phyloP scores from a whole-genome alignment of 2,888 invertebrate species.

The Ichneumon xanthorius region DNA sequence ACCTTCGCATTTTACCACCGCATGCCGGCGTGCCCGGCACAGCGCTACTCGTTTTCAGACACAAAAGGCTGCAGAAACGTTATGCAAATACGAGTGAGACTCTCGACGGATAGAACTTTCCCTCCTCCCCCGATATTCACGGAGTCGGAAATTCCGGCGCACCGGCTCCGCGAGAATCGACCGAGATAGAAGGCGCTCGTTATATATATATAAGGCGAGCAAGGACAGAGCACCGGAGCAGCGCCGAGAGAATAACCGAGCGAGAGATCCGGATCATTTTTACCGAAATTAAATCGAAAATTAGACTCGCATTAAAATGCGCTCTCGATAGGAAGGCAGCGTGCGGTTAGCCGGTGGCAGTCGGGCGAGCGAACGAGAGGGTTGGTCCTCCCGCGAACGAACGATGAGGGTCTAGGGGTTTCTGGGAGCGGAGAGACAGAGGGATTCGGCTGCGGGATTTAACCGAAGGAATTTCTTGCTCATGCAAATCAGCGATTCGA shows the following conservation, averaged over 20 bases:
- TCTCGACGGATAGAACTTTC: slow-evolving; percentile 78
- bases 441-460: slow-evolving; percentile 74
- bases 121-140: slow-evolving; percentile 70
- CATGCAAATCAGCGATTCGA: slow-evolving; percentile 81
- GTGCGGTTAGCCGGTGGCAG: slow-evolving; percentile 75
- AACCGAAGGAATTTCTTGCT: slow-evolving; percentile 80
- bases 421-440: slow-evolving; percentile 43
- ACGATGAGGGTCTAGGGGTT: slow-evolving; percentile 68
- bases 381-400: slow-evolving; percentile 57
- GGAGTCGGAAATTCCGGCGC: slow-evolving; percentile 67
- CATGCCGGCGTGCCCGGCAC: slow-evolving; percentile 71
- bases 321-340: slow-evolving; percentile 76
- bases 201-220: slow-evolving; percentile 43
- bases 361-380: slow-evolving; percentile 57
- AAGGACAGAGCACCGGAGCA: slow-evolving; percentile 23
- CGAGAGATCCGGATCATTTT: slow-evolving; percentile 80
- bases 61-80: slow-evolving; percentile 80
- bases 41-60: slow-evolving; percentile 77
- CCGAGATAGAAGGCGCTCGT: slow-evolving; percentile 63
- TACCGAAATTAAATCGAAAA: slow-evolving; percentile 84
- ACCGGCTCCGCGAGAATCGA: slow-evolving; percentile 63
- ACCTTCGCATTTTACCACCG: slow-evolving; percentile 68
- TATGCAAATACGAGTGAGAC: slow-evolving; percentile 77
- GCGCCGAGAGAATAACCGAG: slow-evolving; percentile 67
- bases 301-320: slow-evolving; percentile 83